Base-by-base conservation (phyloP, 1,140 invertebrate species). In the Matsumurasca onukii region DNA sequence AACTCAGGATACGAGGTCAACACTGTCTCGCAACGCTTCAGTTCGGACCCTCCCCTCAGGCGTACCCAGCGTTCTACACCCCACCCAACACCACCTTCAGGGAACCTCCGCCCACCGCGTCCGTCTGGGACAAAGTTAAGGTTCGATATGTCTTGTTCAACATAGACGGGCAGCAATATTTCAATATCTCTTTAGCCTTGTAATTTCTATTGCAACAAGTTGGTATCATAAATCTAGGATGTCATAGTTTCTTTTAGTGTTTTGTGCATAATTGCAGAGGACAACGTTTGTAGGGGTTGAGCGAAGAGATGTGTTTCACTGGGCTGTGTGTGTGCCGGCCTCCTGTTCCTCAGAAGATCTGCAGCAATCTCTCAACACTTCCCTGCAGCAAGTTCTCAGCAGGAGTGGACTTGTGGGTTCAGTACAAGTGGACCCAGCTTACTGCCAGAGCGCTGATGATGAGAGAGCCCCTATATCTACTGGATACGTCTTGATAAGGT, bases 281-380 rank as follows among this genome's bases (percentile, higher is more conserved):
- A 59, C 67, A 2, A 20, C 31, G 22, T 48, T 68, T 68, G 45
- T 59, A n/a, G 63, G 29, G 1, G 20, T 52, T 20, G 62, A 25
- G 3, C 30, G 59, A 15, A 51, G 70, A 29, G 63, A 71, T 31
- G 30, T 31, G 34, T 29, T 71, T 1, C 59, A 85, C 63, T 88
- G 85, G 85, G 85, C 81, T 2, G 73, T 87, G 15, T 88, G 86
- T 73, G 79, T 85, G 39, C 86, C 86, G 13, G 78, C 83, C 0
- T 79, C 81, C 1, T 88, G 86, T 75, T 78, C 80, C 3, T 34
- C 77, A 2, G 73, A 76, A 9, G 85, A 88, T 57, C 80, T 88
- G 9, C 80, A 86, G 76, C 75, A 75, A 24, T 81, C 82, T 3
- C 74, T 87, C 31, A 71, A 69, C n/a, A 13, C 20, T 15, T n/a